Percentiles rank a stretch among this genome's conserved stretches.
phyloP scores from a whole-genome alignment of 2,888 invertebrate genomes.

The Tinea semifulvella region DNA sequence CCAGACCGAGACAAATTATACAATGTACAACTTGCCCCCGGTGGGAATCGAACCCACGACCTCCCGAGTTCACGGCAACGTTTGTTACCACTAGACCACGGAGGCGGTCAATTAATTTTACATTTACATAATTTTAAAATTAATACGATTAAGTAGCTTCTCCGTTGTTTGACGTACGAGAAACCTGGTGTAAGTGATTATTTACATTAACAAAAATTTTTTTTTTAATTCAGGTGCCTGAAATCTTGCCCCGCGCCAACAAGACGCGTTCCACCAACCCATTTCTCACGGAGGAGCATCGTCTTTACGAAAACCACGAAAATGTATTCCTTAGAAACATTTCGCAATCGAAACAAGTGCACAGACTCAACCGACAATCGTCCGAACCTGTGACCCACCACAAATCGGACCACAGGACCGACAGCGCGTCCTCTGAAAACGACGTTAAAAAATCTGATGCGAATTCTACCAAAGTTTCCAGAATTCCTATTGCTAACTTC shows the following conservation, averaged over 20 bases:
- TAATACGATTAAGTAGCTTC: no score
- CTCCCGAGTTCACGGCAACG: background rate
- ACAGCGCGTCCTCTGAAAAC: conserved; percentile 19
- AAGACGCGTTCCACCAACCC: conserved; percentile 44
- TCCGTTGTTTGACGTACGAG: no score
- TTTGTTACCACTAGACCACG: background rate
- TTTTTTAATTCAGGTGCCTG: conserved; percentile 49
- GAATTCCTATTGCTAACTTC: conserved; percentile 59
- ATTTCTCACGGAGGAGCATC: no score
- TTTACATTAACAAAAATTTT: no score
- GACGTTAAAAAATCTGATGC: no score
- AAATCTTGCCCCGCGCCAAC: conserved; percentile 48
- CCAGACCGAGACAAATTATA: background rate
- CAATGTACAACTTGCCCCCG: background rate
- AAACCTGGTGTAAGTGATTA: no score
- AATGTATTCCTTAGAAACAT: conserved; percentile 50
- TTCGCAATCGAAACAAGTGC: conserved; percentile 48
- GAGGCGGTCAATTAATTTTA: no score
- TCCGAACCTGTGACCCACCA: conserved; percentile 50
- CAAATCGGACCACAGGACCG: conserved; percentile 40
- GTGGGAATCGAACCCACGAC: background rate
- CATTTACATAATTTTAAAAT: no score
- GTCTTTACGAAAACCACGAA: conserved; percentile 56
- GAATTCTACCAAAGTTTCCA: conserved; percentile 28
- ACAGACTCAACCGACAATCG: conserved; percentile 44